Base-by-base conservation (phyloP, 2,113 vertebrate genomes). In the Oreocharis arfaki region DNA sequence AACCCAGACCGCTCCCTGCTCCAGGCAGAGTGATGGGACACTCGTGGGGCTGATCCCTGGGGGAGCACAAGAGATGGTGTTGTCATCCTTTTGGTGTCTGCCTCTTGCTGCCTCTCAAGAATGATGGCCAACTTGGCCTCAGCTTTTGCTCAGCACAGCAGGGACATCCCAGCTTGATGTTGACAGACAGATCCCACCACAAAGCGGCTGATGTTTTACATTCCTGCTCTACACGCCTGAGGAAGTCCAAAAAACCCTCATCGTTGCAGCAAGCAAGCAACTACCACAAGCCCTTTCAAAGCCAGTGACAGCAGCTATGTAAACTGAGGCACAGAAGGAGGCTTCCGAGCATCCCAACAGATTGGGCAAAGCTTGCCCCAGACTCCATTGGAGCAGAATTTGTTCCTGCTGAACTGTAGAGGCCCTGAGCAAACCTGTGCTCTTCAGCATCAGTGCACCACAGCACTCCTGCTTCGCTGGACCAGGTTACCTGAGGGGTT, bases 351-450 rank as follows among this genome's bases (percentile, higher is more conserved):
- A 7, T 6, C 57, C 41, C 82, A 73, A 15, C 0, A 0, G 52
- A 33, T 12, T 11, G 19, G 50, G 44, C 30, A 94, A 61, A 89
- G 17, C 68, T 50, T 69, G 35, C 16, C 10, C 10, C 64, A 69
- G n/a, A 46, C 23, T 57, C 33, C 16, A n/a, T 0, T 0, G 0
- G n/a, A 86, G 63, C 39, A 60, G 55, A 39, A 87, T 1, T 5
- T 11, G 20, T 35, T 55, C 15, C 47, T 63, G 41, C 35, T 9
- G 2, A 78, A 41, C 16, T 3, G 3, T 11, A 32, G 32, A 60
- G 9, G 27, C 10, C 24, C 53, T 37, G 28, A n/a, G n/a, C 35
- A 70, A 83, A 69, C 44, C 15, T 22, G 6, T 3, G 15, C 3
- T 78, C 39, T 20, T 46, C 23, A 80, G 20, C 46, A 70, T 23